Evolutionary conservation across 2,888 invertebrate species (phyloP).

Genomic region (Pimpla rufipes): DNA sequence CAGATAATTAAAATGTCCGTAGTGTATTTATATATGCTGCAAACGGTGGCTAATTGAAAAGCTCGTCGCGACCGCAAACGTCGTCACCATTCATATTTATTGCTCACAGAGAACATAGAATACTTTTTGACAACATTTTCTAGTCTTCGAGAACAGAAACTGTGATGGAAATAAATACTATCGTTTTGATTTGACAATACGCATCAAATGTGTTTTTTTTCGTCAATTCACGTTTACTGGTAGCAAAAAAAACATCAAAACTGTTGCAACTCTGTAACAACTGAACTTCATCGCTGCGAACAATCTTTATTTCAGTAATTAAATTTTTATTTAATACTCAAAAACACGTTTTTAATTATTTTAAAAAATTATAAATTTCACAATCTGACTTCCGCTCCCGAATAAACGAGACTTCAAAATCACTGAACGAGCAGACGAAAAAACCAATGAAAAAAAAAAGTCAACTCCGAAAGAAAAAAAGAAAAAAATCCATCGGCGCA

Average conservation of each 20-base stretch:
- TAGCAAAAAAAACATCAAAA: not conserved
- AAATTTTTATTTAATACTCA: no score
- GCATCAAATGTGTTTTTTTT: constrained; percentile 16
- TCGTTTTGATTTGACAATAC: not conserved
- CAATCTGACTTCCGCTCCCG: no score
- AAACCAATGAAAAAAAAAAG: no score
- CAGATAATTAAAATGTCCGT: constrained; percentile 74
- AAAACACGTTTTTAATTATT: no score
- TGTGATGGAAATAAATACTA: constrained; percentile 22
- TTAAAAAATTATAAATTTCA: no score
- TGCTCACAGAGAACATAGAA: not conserved
- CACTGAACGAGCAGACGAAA: no score
- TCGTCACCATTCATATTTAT: constrained; percentile 5
- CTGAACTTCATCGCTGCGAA: no score
- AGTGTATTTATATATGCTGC: constrained; percentile 75
- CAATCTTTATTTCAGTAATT: no score
- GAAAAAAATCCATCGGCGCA: not conserved
- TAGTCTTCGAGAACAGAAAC: not conserved
- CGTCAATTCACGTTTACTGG: not conserved
- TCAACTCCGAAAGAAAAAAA: no score
- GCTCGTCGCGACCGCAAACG: not conserved
- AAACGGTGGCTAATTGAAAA: constrained; percentile 58
- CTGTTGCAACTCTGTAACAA: no score
- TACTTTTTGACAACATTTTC: constrained; percentile 14
- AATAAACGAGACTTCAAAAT: no score